Evolutionary conservation across 2,797 vertebrate species (phyloP), one percentile per base, ranked within the genome.

Genomic region (Acanthurus tractus): DNA sequence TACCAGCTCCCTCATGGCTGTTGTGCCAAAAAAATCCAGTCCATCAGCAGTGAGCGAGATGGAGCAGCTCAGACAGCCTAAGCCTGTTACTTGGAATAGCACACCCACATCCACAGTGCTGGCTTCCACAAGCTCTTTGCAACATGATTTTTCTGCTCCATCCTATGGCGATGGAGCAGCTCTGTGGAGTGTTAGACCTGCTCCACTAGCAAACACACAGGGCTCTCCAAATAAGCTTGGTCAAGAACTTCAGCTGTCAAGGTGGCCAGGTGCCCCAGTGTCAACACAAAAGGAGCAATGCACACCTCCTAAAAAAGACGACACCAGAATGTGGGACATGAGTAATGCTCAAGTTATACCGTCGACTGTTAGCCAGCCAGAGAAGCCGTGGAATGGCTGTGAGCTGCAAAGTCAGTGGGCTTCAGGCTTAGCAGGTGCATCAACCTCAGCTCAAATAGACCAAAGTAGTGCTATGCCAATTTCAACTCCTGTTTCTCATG

Each of bases 131-230:
- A 85, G 88, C 76, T 83, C 90, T 34, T 42, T 89, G 70, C 88
- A 72, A 2, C 86, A 73, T 2, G 83, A 90, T 25, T 87, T 91
- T 48, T 75, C 82, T 6, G 4, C 73, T 20, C 84, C 84, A 17
- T 40, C 78, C 22, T 92, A 85, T 54, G 61, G 85, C 7, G 93
- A 95, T 0, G 89, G 92, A 9, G 91, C 92, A n/a, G 93, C 88
- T 23, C 77, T 93, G 80, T 91, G 93, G 91, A 93, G 91, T 29
- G 13, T 92, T 36, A 88, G 87, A 74, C 87, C 90, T 0, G 29
- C 86, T 68, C 55, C 84, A 0, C 46, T 79, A 1, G 29, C 83
- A 20, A 93, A 83, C 67, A 85, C 89, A 57, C 90, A 83, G 59
- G 84, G 62, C 72, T 88, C 90, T 25, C 70, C 79, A 22, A 91